A percentile compares a stretch with the other conserved stretches of the same genome.
These are phyloP conservation scores for Odontocerum albicorne DNA, from an alignment of 2,888 invertebrate genomes.

Conservation along the genomic window DNA sequence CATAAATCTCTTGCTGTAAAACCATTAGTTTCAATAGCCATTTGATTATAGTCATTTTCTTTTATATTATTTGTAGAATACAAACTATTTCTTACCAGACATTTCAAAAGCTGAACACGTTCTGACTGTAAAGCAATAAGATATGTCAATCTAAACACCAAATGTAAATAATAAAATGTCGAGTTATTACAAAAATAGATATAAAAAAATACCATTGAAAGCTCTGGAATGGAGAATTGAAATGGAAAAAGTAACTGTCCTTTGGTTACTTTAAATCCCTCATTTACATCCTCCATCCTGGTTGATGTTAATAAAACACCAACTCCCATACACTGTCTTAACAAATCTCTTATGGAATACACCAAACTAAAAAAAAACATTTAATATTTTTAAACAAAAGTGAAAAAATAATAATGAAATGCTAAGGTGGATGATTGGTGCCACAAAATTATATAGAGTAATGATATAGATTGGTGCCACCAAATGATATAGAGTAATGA, in stretches of 20 bases:
- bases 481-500: too few relatives aligned
- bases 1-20: constrained; percentile 70
- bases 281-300: constrained; percentile 47
- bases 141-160: neutral
- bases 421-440: too few relatives aligned
- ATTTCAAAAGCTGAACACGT: constrained; percentile 63
- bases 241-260: constrained; percentile 52
- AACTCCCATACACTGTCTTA: constrained; percentile 49
- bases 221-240: constrained; percentile 48
- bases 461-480: too few relatives aligned
- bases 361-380: constrained; percentile 44
- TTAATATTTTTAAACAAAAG: neutral
- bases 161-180: neutral
- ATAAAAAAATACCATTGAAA: constrained; percentile 44
- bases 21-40: constrained; percentile 71
- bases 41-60: constrained; percentile 60
- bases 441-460: too few relatives aligned
- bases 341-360: constrained; percentile 46
- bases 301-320: constrained; percentile 51
- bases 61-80: constrained; percentile 51
- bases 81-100: constrained; percentile 57
- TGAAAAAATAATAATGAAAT: too few relatives aligned
- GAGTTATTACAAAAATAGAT: neutral
- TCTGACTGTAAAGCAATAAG: constrained; percentile 54
- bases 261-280: constrained; percentile 46